Base-by-base conservation (phyloP, 2,113 vertebrate genomes). In the Apus apus region DNA sequence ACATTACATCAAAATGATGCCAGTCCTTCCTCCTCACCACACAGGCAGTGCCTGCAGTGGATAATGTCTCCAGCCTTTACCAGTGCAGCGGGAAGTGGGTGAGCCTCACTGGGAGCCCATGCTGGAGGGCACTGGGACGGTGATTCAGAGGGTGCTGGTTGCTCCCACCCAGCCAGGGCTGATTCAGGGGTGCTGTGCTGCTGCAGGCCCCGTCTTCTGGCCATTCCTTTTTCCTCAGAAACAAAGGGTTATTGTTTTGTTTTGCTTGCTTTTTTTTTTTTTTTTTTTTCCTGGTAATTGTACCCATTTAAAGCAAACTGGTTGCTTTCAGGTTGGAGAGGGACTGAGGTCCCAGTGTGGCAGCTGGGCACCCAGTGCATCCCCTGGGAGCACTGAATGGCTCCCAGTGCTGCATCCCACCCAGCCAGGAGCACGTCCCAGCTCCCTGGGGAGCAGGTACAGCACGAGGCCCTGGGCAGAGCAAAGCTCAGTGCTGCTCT, bases 141-240 rank as follows among this genome's bases (percentile, higher is more conserved):
- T 94, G 95, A 95, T 74, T 94, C 92, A 96, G 51, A 78, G 86
- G 67, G 51, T 43, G 82, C 60, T 2, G 85, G 65, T 71, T 51
- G 54, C 92, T 83, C 71, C 65, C 11, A 21, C 88, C 76, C 78
- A 91, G 87, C 85, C 93, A 75, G n/a, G 78, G 90, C 87, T 91
- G 87, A 96, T 85, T 91, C 95, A 6, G 53, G 27, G 85, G 72
- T 32, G 70, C 66, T 56, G 58, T 12, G 62, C 90, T 34, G 85
- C 90, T 91, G 87, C 75, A 26, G 83, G 83, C 61, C 66, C 3
- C 1, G 3, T 51, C 87, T 83, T 70, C 23, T 32, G 76, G 76
- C 68, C 60, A 8, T 56, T 26, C n/a, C 15, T 5, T 65, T 65
- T 45, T 30, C 1, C 0, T 10, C 57, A 68, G 48, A 80, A 93